Evolutionary conservation across 2,797 vertebrate species (phyloP), one percentile per base, ranked within the genome.

Genomic region (Oreortyx pictus): DNA sequence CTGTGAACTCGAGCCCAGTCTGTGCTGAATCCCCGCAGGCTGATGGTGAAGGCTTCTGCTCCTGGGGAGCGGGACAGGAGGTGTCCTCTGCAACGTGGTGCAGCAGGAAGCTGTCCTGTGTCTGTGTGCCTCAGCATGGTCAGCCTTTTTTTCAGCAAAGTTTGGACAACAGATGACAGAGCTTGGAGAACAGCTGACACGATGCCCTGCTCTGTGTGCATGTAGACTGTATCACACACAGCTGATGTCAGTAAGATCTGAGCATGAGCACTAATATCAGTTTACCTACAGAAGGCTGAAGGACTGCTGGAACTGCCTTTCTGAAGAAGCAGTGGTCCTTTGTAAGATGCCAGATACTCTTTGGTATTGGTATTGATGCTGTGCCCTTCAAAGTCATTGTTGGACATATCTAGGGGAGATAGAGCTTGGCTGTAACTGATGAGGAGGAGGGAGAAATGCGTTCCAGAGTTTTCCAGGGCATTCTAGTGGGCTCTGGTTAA

Each of bases 51-150:
- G 61, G 35, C 29, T 13, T 6, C n/a, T 44, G 22, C 47, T 33
- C 9, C 2, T 37, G 44, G 1, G 1, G 33, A 37, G 65, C 2
- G 29, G 3, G 52, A 72, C 50, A 49, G 60, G 41, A 91, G 39
- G 22, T 0, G 0, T 9, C 16, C 61, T 27, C 43, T 79, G 50
- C 73, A 68, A 2, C 1, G 15, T 16, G 52, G 29, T 64, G 27
- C 29, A 43, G 68, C 7, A 62, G 66, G 56, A 77, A 43, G 41
- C 43, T 65, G 59, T 27, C 35, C 6, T 29, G 37, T 10, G 41
- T 37, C n/a, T 67, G 56, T 33, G 73, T 52, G 7, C 18, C 24
- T 62, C 43, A 31, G 78, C 66, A 56, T 61, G 39, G 18, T n/a
- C 46, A n/a, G 61, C 41, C 27, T 15, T 31, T 67, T 66, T 31